Evolutionary conservation across 2,797 vertebrate genomes (phyloP).

Genomic region (Orestias chungarensis): DNA sequence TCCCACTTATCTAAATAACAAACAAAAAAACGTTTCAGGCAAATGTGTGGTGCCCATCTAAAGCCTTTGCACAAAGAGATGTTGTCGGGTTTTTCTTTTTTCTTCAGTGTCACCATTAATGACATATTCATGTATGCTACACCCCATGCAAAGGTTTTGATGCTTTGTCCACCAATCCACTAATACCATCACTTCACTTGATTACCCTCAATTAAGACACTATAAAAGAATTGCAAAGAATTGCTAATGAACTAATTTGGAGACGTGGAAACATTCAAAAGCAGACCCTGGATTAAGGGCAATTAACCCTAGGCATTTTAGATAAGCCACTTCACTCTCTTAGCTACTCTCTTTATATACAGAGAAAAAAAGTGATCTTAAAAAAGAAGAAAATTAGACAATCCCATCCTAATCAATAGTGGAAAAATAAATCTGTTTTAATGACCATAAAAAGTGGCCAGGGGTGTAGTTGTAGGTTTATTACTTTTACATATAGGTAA

Average conservation of each 20-base stretch:
- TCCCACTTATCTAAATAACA: constrained; percentile 74
- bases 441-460: constrained; percentile 15
- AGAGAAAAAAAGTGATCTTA: constrained; percentile 27
- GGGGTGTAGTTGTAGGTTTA: background rate
- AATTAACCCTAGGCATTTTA: constrained; percentile 70
- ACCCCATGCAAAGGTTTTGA: constrained; percentile 66
- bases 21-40: constrained; percentile 58
- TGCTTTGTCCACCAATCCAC: constrained; percentile 74
- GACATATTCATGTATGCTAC: constrained; percentile 72
- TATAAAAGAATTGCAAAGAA: constrained; percentile 79
- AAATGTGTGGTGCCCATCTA: constrained; percentile 59
- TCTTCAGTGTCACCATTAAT: constrained; percentile 73
- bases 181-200: constrained; percentile 81
- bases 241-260: constrained; percentile 81
- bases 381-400: constrained; percentile 21
- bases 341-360: constrained; percentile 16
- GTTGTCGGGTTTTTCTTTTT: constrained; percentile 42
- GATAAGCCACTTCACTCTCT: constrained; percentile 52
- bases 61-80: constrained; percentile 56
- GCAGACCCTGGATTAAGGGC: constrained; percentile 63
- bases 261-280: constrained; percentile 71
- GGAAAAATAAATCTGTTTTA: constrained; percentile 37
- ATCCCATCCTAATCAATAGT: constrained; percentile 37
- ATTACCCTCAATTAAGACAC: constrained; percentile 81
- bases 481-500: constrained; percentile 6